These are phyloP conservation scores for Peromyscus aztecus DNA, from an alignment of 2,797 vertebrate genomes.

Conservation along the genomic window DNA sequence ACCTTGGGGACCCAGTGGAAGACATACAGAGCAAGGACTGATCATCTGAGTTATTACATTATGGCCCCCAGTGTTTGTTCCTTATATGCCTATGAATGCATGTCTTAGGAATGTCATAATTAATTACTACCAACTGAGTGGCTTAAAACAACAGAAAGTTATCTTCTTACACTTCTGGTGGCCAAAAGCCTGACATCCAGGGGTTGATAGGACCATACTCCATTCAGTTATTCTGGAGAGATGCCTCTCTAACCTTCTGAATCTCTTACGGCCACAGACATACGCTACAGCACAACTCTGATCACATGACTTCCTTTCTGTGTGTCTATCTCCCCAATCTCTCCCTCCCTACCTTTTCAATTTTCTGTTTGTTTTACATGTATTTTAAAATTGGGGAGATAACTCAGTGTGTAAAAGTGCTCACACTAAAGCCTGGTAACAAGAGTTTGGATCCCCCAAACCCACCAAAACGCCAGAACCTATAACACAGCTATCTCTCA, in stretches of 20 bases:
- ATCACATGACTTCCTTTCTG: not conserved
- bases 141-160: not conserved
- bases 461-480: not conserved
- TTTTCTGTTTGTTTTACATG: not conserved
- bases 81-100: not conserved
- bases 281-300: rapidly evolving
- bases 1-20: not conserved
- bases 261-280: not conserved
- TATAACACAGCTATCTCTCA: not conserved
- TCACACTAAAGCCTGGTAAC: not conserved
- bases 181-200: not conserved
- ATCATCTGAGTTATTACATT: not conserved
- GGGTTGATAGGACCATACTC: not conserved
- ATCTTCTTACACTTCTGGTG: not conserved
- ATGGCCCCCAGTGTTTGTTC: too few species aligned
- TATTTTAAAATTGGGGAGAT: not conserved
- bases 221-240: not conserved
- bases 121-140: not conserved
- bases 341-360: not conserved
- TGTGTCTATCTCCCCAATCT: not conserved
- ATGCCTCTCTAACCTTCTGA: not conserved
- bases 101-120: not conserved
- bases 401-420: not conserved
- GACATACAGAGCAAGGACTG: not conserved
- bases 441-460: not conserved